Percentiles rank a stretch among this genome's conserved stretches.
These are phyloP conservation scores for Argentina silus DNA, from an alignment of 2,797 vertebrate genomes.

Conservation along the genomic window DNA sequence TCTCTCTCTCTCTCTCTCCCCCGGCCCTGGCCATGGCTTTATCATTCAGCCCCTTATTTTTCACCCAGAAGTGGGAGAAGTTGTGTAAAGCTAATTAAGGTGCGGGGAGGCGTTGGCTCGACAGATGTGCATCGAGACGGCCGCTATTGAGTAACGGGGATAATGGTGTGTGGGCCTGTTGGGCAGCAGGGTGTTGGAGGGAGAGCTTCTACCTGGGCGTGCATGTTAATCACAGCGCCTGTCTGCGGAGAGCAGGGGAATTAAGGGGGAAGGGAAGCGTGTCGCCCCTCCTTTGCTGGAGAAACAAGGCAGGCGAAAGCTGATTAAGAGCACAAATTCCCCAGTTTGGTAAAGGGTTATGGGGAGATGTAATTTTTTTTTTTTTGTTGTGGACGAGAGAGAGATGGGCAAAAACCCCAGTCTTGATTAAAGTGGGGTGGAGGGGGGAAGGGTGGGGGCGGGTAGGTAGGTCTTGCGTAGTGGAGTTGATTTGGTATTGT, in stretches of 20 bases:
- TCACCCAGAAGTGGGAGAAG: conserved; percentile 57
- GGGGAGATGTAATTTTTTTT: conserved; percentile 27
- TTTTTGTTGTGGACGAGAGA: conserved; percentile 44
- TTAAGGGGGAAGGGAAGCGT: conserved; percentile 72
- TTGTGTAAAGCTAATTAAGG: conserved; percentile 73
- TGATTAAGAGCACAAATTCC: conserved; percentile 72
- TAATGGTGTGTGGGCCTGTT: conserved; percentile 67
- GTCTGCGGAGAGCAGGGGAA: conserved; percentile 66
- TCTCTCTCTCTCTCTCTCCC: conserved; percentile 14
- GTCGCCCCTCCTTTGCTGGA: conserved; percentile 64
- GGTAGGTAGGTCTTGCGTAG: background rate
- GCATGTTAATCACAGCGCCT: conserved; percentile 73
- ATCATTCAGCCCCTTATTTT: conserved; percentile 55
- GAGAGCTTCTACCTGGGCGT: conserved; percentile 69
- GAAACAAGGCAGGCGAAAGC: conserved; percentile 65
- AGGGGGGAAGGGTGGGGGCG: conserved; percentile 36
- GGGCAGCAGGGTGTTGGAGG: conserved; percentile 62
- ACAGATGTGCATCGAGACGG: conserved; percentile 69
- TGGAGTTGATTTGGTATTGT: background rate
- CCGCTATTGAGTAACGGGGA: conserved; percentile 67
- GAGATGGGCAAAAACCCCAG: conserved; percentile 54
- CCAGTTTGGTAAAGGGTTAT: conserved; percentile 60
- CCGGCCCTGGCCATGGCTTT: conserved; percentile 47
- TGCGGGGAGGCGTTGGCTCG: conserved; percentile 61
- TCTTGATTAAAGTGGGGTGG: conserved; percentile 58